phyloP scores from a whole-genome alignment of 2,113 vertebrate genomes.

The Crotalus viridis region DNA sequence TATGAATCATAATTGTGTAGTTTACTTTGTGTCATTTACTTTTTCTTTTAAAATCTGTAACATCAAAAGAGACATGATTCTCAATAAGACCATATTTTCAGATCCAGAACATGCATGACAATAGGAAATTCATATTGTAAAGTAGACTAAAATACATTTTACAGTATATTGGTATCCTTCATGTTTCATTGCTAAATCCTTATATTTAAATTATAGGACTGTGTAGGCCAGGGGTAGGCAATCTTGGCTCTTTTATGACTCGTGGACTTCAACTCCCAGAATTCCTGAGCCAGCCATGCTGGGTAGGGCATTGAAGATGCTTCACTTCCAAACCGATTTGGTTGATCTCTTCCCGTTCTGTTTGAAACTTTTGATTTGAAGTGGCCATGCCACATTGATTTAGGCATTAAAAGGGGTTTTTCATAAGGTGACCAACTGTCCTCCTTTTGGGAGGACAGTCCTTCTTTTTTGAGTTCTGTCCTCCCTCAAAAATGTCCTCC shows the following conservation, averaged over 20 bases:
- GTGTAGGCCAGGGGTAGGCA: neutral
- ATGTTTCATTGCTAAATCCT: neutral
- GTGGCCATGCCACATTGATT: neutral
- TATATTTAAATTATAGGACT: neutral
- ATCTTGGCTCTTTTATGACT: too few relatives aligned
- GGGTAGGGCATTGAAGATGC: neutral
- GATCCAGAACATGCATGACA: neutral
- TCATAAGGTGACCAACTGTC: too few relatives aligned
- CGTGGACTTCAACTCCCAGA: too few relatives aligned
- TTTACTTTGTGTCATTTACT: neutral
- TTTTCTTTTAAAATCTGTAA: neutral
- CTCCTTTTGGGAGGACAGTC: too few relatives aligned
- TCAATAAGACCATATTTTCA: neutral
- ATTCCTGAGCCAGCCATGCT: too few relatives aligned
- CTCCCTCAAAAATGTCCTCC: too few relatives aligned
- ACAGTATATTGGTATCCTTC: conserved; percentile 3
- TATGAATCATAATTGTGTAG: neutral
- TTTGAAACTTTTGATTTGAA: neutral
- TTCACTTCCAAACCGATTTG: neutral
- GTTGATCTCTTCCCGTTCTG: neutral
- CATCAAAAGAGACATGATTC: neutral
- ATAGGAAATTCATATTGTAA: neutral
- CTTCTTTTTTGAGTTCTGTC: too few relatives aligned
- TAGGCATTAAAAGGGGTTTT: neutral
- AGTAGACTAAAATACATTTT: neutral